A percentile compares a stretch with the other conserved stretches of the same genome.
These are phyloP conservation scores for Acanthaster planci DNA, from an alignment of 35 echinoderm and acorn worm genomes.

Conservation along the genomic window DNA sequence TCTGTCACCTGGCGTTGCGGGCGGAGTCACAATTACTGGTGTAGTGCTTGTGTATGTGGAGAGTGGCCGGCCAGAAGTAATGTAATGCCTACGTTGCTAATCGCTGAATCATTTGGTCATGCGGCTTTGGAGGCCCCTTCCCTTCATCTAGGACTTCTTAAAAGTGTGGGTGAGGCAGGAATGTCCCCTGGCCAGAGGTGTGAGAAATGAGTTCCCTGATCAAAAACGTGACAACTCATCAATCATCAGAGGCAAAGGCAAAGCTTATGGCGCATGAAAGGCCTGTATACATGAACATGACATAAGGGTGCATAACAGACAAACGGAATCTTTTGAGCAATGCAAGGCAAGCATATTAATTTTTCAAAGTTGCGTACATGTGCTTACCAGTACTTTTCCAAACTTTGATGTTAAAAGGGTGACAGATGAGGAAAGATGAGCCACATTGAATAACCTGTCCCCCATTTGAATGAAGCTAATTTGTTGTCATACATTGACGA, in stretches of 20 bases:
- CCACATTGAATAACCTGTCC: too few species aligned
- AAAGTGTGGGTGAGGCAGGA: neutral
- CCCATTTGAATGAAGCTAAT: too few species aligned
- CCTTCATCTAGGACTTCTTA: neutral
- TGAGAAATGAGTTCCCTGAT: constrained; percentile 13
- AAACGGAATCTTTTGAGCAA: neutral
- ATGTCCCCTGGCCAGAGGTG: constrained; percentile 5
- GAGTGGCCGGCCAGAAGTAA: neutral
- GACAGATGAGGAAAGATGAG: too few species aligned
- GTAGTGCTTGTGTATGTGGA: too few species aligned
- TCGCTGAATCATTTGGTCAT: neutral
- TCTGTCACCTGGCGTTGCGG: neutral
- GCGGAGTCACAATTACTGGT: neutral
- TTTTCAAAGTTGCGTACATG: too few species aligned
- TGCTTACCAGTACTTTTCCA: too few species aligned
- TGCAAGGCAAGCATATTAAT: neutral
- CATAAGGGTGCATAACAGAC: neutral
- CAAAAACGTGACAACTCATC: neutral
- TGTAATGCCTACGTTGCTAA: constrained; percentile 20
- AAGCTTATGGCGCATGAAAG: neutral
- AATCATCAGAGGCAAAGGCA: neutral
- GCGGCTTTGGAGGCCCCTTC: neutral
- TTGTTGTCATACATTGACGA: too few species aligned
- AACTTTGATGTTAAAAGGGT: too few species aligned
- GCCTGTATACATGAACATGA: neutral